Evolutionary conservation across 2,888 invertebrate genomes (phyloP), one percentile per base, ranked within the genome.

Genomic region (Catocala fraxini): DNA sequence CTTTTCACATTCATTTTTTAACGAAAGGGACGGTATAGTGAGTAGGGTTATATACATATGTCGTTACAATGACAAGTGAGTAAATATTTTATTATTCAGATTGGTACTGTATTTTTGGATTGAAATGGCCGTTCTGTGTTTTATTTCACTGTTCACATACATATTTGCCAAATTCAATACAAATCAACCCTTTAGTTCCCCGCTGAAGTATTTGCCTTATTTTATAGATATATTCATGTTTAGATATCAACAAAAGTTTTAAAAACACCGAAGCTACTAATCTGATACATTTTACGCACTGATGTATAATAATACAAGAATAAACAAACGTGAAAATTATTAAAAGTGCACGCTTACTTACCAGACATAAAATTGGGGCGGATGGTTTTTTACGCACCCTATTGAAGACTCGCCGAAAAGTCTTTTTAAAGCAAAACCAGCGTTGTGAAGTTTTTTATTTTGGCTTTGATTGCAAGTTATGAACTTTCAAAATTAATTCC

Each of bases 11-110:
- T 82, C 82, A 86, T 87, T 85, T 88, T 87, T 87, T 84, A 85
- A 81, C 78, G 71, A 81, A 88, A 83, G 84, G 78, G 84, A 83
- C 80, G 71, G 75, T 82, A 71, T 77, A 81, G 79, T 81, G 81
- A 81, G 81, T 80, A 81, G 79, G 84, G 83, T 86, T 84, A 81
- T 85, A 80, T 77, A 78, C 65, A 63, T 51, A 63, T 77, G 80
- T 67, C 70, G 63, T 76, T 72, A 71, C 77, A 77, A 84, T 88
- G 84, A 87, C 83, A 86, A 84, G 82, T 79, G 71, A 71, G 77
- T 86, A 84, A 87, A 89, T 89, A 88, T 88, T 87, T 86, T 85
- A 87, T 83, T 82, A 84, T 77, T 63, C 70, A 80, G 73, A 84
- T 85, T 84, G 80, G 73, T 79, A 81, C 81, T 78, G 73, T 79